Conservation (phyloP, 2,797 vertebrate species). For the Siniperca obscura region DNA sequence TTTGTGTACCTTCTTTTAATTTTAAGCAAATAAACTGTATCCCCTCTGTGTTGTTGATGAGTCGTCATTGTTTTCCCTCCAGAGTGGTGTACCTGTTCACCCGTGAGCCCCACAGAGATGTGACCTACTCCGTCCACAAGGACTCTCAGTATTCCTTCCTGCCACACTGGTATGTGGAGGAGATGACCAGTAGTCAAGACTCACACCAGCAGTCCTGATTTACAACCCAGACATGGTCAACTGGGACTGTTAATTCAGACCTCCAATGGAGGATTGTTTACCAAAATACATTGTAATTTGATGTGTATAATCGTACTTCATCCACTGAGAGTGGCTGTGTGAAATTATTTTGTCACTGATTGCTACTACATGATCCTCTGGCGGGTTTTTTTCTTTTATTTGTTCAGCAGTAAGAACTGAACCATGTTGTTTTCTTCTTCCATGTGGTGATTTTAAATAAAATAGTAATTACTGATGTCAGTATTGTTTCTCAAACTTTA, state of each 20-base stretch:
- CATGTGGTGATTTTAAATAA: conserved; percentile 31
- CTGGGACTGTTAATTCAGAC: neutral
- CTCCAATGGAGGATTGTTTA: conserved; percentile 29
- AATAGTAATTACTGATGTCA: neutral
- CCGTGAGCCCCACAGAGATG: conserved; percentile 87
- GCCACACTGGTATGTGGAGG: conserved; percentile 89
- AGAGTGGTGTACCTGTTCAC: conserved; percentile 91
- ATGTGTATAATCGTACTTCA: neutral
- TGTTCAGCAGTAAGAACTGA: neutral
- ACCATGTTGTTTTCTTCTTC: neutral
- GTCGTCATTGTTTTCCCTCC: conserved; percentile 24
- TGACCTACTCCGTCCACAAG: conserved; percentile 88
- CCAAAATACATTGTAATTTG: neutral
- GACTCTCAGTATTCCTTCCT: conserved; percentile 86
- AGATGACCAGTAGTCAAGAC: conserved; percentile 57
- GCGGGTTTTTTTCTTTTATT: neutral
- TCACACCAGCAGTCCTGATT: conserved; percentile 38
- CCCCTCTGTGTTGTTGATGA: neutral
- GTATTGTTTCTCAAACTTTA: conserved; percentile 49
- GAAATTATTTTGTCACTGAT: neutral
- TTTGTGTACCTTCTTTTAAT: neutral
- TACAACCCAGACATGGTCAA: neutral
- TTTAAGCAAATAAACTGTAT: neutral
- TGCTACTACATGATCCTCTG: neutral
- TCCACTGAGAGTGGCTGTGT: neutral